Evolutionary conservation across 2,113 vertebrate genomes (phyloP).

Genomic region (Prinia subflava): DNA sequence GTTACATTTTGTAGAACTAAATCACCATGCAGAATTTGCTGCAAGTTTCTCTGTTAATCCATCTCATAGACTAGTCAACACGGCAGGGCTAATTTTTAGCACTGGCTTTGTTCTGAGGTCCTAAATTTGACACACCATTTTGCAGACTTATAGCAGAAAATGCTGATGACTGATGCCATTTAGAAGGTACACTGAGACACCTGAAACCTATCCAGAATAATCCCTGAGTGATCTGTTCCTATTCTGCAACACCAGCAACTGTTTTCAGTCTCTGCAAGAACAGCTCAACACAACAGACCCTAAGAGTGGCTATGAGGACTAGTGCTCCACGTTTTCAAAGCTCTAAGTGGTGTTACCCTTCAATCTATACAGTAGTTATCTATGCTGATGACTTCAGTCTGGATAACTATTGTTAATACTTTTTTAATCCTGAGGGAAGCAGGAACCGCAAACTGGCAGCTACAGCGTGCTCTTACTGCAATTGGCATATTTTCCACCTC

Average conservation of each 20-base stretch:
- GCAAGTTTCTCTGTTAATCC: neutral
- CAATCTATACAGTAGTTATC: neutral
- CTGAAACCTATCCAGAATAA: neutral
- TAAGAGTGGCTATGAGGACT: neutral
- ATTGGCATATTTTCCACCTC: conserved; percentile 23
- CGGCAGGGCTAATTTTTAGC: neutral
- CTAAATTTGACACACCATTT: neutral
- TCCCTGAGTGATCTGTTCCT: neutral
- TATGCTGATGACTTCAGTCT: neutral
- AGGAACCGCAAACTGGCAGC: neutral
- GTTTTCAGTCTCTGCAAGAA: neutral
- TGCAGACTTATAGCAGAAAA: neutral
- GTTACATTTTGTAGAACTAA: neutral
- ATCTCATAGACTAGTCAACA: neutral
- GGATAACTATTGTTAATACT: neutral
- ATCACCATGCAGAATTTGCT: neutral
- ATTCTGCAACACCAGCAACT: neutral
- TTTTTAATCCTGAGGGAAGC: neutral
- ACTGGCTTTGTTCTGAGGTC: neutral
- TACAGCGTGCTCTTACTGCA: neutral
- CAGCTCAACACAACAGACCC: neutral
- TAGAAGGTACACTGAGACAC: neutral
- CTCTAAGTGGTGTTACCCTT: neutral
- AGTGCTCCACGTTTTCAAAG: neutral
- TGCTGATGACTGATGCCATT: neutral